A percentile compares a stretch with the other conserved stretches of the same genome.
phyloP scores from a whole-genome alignment of 1,140 invertebrate species.

The Drosophila gunungcola region DNA sequence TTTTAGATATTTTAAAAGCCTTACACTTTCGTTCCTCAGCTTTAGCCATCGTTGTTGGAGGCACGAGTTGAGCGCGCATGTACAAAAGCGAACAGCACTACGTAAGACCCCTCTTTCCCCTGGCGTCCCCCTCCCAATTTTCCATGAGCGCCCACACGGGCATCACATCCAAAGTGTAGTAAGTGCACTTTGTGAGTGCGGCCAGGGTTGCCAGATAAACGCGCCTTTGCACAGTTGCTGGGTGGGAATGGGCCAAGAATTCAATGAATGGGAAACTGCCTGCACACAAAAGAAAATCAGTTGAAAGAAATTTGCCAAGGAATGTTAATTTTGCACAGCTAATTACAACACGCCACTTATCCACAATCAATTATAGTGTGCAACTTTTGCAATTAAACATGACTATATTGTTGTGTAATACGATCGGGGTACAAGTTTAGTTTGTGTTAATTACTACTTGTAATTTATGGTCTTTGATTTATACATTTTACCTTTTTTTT shows the following conservation, averaged over 20 bases:
- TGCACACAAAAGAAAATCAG: conserved; percentile 31
- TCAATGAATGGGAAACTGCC: conserved; percentile 44
- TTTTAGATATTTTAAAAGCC: background rate
- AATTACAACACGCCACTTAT: conserved; percentile 30
- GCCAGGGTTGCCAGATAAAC: conserved; percentile 37
- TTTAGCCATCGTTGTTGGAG: conserved; percentile 31
- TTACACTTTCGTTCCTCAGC: conserved; percentile 2
- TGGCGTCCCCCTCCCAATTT: background rate
- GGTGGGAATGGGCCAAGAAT: conserved; percentile 40
- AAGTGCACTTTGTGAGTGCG: conserved; percentile 39
- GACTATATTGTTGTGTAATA: conserved; percentile 1
- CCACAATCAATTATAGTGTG: conserved; percentile 18
- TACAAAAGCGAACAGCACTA: conserved; percentile 43
- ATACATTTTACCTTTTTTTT: background rate
- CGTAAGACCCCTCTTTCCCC: conserved; percentile 2
- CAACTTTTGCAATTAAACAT: conserved; percentile 24
- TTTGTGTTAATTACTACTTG: background rate
- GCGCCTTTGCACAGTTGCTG: conserved; percentile 14
- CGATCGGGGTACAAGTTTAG: background rate
- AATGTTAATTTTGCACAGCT: conserved; percentile 32
- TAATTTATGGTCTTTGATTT: no score
- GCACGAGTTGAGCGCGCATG: conserved; percentile 72
- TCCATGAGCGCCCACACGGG: conserved; percentile 36
- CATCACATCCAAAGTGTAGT: conserved; percentile 50
- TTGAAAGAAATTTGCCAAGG: conserved; percentile 1